Base-by-base conservation (phyloP, 2,113 vertebrate genomes). In the Gobio gobio region DNA sequence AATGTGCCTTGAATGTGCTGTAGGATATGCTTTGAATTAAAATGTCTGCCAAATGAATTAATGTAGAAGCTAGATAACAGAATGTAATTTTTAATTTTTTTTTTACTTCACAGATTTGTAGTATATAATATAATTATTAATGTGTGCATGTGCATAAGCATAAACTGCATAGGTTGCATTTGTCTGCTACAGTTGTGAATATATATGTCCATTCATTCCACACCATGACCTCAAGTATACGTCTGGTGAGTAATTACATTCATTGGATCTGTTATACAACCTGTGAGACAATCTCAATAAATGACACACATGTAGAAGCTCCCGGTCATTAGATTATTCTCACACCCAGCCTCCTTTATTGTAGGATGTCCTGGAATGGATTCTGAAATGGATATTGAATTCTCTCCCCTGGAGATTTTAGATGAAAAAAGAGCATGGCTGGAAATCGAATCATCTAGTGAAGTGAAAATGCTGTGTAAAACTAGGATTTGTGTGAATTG, bases 341-440 rank as follows among this genome's bases (percentile, higher is more conserved):
- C 89, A 88, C 86, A 78, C 84, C 73, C 40, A 73, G 54, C 45
- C 45, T 83, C 54, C 5, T 91, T 92, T 90, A 91, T 89, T 90
- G 90, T 88, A 87, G 86, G 85, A 88, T 86, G 86, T 90, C 88
- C 82, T 85, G 74, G 29, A 92, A 89, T 84, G 89, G 90, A 86
- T 91, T 90, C 81, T 83, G 84, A 90, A 92, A 92, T 90, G 87
- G 87, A 92, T 91, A 93, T 92, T 92, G 91, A 91, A 90, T 90
- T 90, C 86, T 86, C 87, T 89, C 90, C 91, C 90, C 87, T 85
- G 85, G 87, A 93, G 90, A 91, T 90, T 92, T 90, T 85, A 91
- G 87, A 93, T 93, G 89, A 93, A 89, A 80, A 79, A 58, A 36
- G 8, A 43, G 24, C 87, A 83, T 82, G 87, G 91, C 87, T 91